Evolutionary conservation across 1,140 invertebrate species (phyloP), one percentile per base, ranked within the genome.

Genomic region (Caenorhabditis remanei): DNA sequence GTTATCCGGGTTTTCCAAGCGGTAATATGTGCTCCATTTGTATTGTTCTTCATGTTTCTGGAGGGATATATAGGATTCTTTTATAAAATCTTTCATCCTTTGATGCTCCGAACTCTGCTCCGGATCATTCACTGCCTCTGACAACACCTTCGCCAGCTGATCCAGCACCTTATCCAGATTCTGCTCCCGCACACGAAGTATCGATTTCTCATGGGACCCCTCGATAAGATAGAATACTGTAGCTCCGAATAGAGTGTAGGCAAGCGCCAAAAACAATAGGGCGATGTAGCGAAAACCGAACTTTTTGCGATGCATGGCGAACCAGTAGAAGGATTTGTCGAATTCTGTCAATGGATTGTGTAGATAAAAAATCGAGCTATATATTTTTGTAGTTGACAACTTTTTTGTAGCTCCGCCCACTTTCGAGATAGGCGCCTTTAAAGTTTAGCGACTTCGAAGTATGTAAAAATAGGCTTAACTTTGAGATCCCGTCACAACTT

Each of bases 1-100:
- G 24, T 87, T 83, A n/a, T 87, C 55, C 2, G 71, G 75, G 24
- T 87, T 0, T 46, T 87, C 86, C 6, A 56, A n/a, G 7, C 71
- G 48, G 32, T 87, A 87, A 41, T 63, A 87, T 16, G 86, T 87
- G 43, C 65, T 83, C 82, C 86, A 83, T 43, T 84, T 71, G 43
- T 87, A 87, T 2, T 56, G 67, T 7, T 71, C 82, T 40, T 87
- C 86, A 11, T 83, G 71, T 58, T 87, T 79, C 53, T 79, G 71
- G 4, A 79, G 71, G 46, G 71, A 79, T 5, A 79, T 79, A 9
- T 79, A 79, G n/a, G 71, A 79, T 24, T 79, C 46, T n/a, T 79
- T 79, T 79, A 79, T 79, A 50, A 79, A 79, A 41, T 79, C 46
- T 7, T 79, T 79, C 71, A 79, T 79, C 9, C 46, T 79, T 24